phyloP scores from a whole-genome alignment of 2,113 vertebrate genomes.

The Saguinus imperator region DNA sequence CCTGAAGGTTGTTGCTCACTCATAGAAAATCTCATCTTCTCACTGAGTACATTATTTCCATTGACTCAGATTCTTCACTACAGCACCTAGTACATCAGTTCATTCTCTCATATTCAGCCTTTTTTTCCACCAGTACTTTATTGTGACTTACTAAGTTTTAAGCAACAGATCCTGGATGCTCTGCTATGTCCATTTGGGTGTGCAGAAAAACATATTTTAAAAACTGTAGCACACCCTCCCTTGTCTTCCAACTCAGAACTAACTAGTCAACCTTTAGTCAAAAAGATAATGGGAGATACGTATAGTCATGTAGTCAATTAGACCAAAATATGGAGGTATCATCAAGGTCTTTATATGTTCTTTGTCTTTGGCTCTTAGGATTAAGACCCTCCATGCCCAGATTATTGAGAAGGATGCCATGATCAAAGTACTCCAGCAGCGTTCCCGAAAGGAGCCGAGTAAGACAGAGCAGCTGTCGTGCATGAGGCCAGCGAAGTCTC shows the following conservation, averaged over 20 bases:
- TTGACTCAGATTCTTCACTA: background rate
- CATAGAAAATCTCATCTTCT: background rate
- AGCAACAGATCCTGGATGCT: background rate
- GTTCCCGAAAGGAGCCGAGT: slow-evolving; percentile 94
- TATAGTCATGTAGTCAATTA: background rate
- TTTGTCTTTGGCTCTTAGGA: slow-evolving; percentile 83
- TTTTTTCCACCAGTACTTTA: background rate
- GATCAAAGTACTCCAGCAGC: slow-evolving; percentile 99
- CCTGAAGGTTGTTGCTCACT: background rate
- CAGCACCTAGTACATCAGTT: background rate
- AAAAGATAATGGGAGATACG: background rate
- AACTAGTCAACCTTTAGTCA: background rate
- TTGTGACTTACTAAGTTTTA: slow-evolving; percentile 37
- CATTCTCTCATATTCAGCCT: background rate
- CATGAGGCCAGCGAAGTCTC: slow-evolving; percentile 97
- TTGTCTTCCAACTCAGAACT: slow-evolving; percentile 8
- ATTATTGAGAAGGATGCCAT: slow-evolving; percentile 99
- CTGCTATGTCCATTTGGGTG: background rate
- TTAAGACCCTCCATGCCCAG: slow-evolving; percentile 98
- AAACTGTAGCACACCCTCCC: background rate
- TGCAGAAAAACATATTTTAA: background rate
- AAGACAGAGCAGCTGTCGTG: slow-evolving; percentile 92
- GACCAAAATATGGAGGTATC: background rate
- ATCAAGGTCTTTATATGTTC: background rate
- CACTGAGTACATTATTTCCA: background rate